Evolutionary conservation across 2,888 invertebrate genomes (phyloP).

Genomic region (Caenorhabditis panamensis): DNA sequence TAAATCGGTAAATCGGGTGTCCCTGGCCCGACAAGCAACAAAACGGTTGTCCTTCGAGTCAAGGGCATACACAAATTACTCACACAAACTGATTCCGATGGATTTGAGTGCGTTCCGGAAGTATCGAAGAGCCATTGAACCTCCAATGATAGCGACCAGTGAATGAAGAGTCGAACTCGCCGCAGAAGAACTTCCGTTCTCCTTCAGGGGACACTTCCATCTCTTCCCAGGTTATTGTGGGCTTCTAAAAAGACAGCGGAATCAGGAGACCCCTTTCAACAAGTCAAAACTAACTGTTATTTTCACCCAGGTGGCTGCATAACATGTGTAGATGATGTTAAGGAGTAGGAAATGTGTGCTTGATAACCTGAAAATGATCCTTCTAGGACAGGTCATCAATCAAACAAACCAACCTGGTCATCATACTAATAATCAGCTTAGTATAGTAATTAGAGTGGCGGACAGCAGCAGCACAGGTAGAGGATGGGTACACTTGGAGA

Average conservation of each 20-base stretch:
- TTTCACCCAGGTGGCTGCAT: slow-evolving; percentile 55
- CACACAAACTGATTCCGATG: slow-evolving; percentile 59
- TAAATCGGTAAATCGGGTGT: slow-evolving; percentile 26
- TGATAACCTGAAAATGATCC: slow-evolving; percentile 28
- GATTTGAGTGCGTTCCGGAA: slow-evolving; percentile 59
- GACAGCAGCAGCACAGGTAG: slow-evolving; percentile 21
- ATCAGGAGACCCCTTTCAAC: neutral
- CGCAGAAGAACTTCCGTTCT: slow-evolving; percentile 53
- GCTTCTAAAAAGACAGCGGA: slow-evolving; percentile 42
- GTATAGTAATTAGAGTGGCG: slow-evolving; percentile 50
- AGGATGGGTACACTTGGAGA: slow-evolving; percentile 26
- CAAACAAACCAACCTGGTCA: slow-evolving; percentile 45
- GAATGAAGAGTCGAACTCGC: slow-evolving; percentile 54
- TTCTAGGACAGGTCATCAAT: slow-evolving; percentile 20
- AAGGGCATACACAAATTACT: slow-evolving; percentile 46
- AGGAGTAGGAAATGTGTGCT: slow-evolving; percentile 3
- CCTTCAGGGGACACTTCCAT: slow-evolving; percentile 38
- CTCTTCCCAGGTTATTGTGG: slow-evolving; percentile 58
- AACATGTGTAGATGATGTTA: slow-evolving; percentile 22
- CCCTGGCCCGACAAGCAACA: slow-evolving; percentile 37
- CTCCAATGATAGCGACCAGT: slow-evolving; percentile 58
- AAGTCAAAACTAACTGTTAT: slow-evolving; percentile 33
- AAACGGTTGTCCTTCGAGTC: slow-evolving; percentile 42
- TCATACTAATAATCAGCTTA: slow-evolving; percentile 52
- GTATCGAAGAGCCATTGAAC: slow-evolving; percentile 56